Evolutionary conservation across 2,888 invertebrate genomes (phyloP).

Genomic region (Parnassius orleans): DNA sequence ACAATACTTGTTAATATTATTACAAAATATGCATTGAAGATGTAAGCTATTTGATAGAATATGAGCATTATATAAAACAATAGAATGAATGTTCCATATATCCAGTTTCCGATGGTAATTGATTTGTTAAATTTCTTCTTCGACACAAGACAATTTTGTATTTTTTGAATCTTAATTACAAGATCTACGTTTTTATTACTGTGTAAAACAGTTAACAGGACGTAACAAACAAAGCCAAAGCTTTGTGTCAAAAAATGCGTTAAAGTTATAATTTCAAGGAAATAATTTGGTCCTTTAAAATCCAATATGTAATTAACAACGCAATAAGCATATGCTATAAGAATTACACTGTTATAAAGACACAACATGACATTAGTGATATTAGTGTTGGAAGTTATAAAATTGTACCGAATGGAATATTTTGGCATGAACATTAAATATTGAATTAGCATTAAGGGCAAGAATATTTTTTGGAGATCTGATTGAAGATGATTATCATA

Average conservation of each 20-base stretch:
- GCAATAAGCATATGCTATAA: not conserved
- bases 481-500: constrained; percentile 1
- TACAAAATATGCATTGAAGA: not conserved
- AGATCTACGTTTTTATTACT: constrained; percentile 6
- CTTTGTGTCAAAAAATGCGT: not conserved
- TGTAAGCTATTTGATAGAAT: not conserved
- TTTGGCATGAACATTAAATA: constrained; percentile 15
- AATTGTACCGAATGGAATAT: constrained; percentile 4
- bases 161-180: constrained; percentile 5
- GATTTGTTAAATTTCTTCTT: not conserved
- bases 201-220: not conserved
- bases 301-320: not conserved
- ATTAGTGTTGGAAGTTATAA: constrained; percentile 1
- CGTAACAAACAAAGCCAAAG: not conserved
- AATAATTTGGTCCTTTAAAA: not conserved
- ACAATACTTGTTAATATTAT: not conserved
- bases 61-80: not conserved
- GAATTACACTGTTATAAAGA: not conserved
- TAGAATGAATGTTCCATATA: not conserved
- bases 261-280: not conserved
- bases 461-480: constrained; percentile 5
- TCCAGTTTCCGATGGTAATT: constrained; percentile 13
- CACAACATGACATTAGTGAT: not conserved
- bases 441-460: constrained; percentile 12
- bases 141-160: not conserved